These are phyloP conservation scores for Agonopterix heracliana DNA, from an alignment of 2,888 invertebrate species.

Conservation along the genomic window DNA sequence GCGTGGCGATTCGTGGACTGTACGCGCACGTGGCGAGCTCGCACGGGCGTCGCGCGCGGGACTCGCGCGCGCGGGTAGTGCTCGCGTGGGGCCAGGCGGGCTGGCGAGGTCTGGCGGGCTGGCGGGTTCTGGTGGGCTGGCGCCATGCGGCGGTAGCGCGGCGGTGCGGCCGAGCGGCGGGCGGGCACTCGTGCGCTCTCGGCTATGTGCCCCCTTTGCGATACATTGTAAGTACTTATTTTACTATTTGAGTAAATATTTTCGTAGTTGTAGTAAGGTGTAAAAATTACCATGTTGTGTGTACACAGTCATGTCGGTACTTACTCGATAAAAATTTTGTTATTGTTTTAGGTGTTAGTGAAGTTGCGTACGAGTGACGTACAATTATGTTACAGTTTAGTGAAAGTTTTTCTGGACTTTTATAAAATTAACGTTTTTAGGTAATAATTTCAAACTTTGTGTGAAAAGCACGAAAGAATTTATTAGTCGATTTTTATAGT, in stretches of 20 bases:
- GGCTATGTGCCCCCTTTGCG: constrained; percentile 75
- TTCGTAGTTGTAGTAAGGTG: too few species aligned
- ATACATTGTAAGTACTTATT: constrained; percentile 63
- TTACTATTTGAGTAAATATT: too few species aligned
- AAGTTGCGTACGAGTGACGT: too few species aligned
- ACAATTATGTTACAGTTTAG: too few species aligned
- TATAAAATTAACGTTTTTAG: too few species aligned
- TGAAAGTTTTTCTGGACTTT: too few species aligned
- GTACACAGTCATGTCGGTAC: too few species aligned
- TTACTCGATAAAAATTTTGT: background rate
- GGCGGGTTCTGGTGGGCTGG: constrained; percentile 27
- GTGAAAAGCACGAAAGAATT: too few species aligned
- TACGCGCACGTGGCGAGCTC: constrained; percentile 33
- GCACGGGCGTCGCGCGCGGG: constrained; percentile 44
- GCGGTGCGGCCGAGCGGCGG: constrained; percentile 66
- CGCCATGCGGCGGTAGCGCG: constrained; percentile 51
- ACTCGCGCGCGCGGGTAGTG: constrained; percentile 19
- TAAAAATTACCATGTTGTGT: too few species aligned
- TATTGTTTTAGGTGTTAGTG: too few species aligned
- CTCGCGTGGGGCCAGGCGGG: constrained; percentile 24
- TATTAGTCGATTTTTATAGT: too few species aligned
- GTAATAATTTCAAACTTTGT: too few species aligned
- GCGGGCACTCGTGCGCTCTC: constrained; percentile 65
- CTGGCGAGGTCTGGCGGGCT: constrained; percentile 20
- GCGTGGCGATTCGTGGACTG: constrained; percentile 60